Conservation (phyloP, 2,797 vertebrate species). For the Cossypha caffra region DNA sequence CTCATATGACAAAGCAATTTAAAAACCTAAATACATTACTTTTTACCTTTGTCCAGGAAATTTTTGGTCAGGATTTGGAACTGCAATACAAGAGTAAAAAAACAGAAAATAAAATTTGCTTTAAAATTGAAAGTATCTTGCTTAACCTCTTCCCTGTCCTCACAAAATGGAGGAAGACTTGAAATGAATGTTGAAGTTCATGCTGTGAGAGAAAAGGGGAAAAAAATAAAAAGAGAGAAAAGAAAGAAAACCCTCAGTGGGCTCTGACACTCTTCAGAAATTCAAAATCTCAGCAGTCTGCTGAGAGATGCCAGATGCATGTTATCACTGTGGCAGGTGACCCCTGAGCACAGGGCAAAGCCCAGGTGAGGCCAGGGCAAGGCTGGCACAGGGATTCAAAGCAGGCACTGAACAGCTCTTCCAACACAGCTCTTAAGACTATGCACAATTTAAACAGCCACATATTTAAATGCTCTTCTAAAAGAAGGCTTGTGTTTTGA, state of each 20-base stretch:
- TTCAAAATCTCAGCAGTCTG: not conserved
- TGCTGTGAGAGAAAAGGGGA: not conserved
- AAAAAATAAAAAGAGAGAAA: not conserved
- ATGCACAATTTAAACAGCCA: not conserved
- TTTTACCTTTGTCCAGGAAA: not conserved
- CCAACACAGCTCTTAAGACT: not conserved
- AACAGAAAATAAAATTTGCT: accelerated
- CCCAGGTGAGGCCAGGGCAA: not conserved
- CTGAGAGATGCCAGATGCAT: not conserved
- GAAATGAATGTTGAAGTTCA: not conserved
- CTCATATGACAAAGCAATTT: not conserved
- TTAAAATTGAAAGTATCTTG: not conserved
- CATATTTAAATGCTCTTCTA: not conserved
- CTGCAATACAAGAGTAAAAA: not conserved
- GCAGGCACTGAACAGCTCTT: not conserved
- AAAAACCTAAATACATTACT: not conserved
- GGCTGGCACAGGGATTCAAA: not conserved
- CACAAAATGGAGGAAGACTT: not conserved
- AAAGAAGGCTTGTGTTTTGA: conserved; percentile 31
- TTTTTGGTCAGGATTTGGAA: not conserved
- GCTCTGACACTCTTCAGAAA: not conserved
- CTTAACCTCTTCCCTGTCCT: not conserved
- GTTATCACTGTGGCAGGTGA: not conserved
- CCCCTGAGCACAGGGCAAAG: not conserved
- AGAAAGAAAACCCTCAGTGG: not conserved